These are phyloP conservation scores for Drosophila bunnanda DNA, from an alignment of 2,888 invertebrate genomes.

Conservation along the genomic window DNA sequence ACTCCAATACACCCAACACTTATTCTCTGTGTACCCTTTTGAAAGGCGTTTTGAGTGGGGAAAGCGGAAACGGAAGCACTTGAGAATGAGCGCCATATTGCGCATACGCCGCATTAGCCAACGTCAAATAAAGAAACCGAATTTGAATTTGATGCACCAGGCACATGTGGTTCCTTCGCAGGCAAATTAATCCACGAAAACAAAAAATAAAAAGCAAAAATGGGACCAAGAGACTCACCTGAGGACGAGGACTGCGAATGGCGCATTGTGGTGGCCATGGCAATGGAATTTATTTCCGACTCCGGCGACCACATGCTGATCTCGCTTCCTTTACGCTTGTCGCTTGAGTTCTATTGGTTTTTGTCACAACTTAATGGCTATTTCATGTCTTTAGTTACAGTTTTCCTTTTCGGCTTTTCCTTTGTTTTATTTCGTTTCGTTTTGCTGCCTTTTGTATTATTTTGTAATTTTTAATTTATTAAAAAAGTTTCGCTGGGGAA, in stretches of 20 bases:
- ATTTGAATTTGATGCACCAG: slow-evolving; percentile 50
- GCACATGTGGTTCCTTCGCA: not conserved
- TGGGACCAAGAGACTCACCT: slow-evolving; percentile 86
- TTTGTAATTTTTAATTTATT: slow-evolving; percentile 60
- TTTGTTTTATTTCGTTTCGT: slow-evolving; percentile 1
- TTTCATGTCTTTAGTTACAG: slow-evolving; percentile 40
- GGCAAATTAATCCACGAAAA: not conserved
- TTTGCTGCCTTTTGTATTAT: slow-evolving; percentile 31
- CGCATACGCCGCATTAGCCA: slow-evolving; percentile 51
- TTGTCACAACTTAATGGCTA: slow-evolving; percentile 40
- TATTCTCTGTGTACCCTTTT: slow-evolving; percentile 29
- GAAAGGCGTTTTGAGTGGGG: not conserved
- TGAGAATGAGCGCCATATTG: slow-evolving; percentile 50
- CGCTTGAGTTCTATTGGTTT: slow-evolving; percentile 24
- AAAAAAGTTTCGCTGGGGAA: slow-evolving; percentile 59
- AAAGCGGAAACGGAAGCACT: slow-evolving; percentile 49
- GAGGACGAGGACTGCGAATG: slow-evolving; percentile 90
- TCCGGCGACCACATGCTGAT: slow-evolving; percentile 88
- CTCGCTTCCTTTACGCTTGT: slow-evolving; percentile 27
- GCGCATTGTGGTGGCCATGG: slow-evolving; percentile 90
- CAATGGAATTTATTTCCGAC: slow-evolving; percentile 93
- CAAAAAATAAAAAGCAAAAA: no score
- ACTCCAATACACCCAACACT: not conserved
- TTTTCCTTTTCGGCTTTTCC: slow-evolving; percentile 13
- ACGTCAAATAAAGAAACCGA: slow-evolving; percentile 28